Evolutionary conservation across 2,888 invertebrate species (phyloP).

Genomic region (Tromatobia lineatoria): DNA sequence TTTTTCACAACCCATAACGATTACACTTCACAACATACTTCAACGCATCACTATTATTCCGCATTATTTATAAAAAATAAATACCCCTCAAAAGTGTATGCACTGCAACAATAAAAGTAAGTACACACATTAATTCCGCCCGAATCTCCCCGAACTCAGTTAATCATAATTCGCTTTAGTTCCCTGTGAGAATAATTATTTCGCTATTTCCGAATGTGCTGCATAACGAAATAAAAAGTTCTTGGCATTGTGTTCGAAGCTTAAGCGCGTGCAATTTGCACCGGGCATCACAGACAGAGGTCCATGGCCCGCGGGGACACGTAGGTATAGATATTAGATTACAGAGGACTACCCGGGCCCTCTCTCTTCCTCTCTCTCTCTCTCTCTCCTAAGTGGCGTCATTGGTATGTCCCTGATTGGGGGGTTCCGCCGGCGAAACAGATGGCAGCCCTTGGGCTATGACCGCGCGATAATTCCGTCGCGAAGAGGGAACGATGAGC

Average conservation of each 20-base stretch:
- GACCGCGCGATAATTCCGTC: conserved; percentile 71
- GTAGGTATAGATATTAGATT: conserved; percentile 81
- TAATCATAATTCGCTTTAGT: neutral
- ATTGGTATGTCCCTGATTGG: conserved; percentile 80
- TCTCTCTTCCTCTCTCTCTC: conserved; percentile 27
- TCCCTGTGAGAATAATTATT: conserved; percentile 11
- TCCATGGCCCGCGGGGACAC: conserved; percentile 60
- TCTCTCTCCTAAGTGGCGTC: conserved; percentile 58
- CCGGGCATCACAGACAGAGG: conserved; percentile 66
- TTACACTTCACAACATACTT: no score
- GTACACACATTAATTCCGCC: neutral
- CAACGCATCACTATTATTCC: no score
- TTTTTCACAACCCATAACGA: no score
- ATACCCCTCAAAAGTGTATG: no score
- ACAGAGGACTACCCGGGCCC: conserved; percentile 42
- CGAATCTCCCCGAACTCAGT: neutral
- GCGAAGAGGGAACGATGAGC: conserved; percentile 53
- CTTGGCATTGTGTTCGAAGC: conserved; percentile 2
- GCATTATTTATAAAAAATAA: neutral
- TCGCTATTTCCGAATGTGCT: conserved; percentile 2
- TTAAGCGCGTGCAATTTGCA: conserved; percentile 42
- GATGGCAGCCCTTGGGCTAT: conserved; percentile 84
- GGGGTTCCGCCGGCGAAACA: conserved; percentile 80
- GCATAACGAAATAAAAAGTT: conserved; percentile 11
- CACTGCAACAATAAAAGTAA: neutral